These are phyloP conservation scores for Theristus sp. DNA, from an alignment of 2,888 invertebrate genomes.

Conservation along the genomic window DNA sequence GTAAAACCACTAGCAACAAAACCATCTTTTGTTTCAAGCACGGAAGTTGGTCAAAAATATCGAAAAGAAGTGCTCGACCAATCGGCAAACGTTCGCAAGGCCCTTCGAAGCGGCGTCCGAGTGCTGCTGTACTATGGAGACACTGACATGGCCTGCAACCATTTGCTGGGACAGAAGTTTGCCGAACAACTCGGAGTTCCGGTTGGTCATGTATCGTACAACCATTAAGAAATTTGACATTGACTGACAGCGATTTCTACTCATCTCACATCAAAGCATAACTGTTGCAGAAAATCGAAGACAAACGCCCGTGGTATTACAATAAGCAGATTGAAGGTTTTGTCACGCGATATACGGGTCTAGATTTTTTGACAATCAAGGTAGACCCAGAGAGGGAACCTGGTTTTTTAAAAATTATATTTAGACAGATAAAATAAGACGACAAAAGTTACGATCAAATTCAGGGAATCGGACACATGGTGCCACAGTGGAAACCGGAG, in stretches of 20 bases:
- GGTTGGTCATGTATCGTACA: constrained; percentile 1
- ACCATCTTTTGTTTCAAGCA: not conserved
- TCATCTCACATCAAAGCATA: not conserved
- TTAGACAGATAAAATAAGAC: too few species aligned
- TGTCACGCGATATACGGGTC: constrained; percentile 2
- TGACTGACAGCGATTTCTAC: not conserved
- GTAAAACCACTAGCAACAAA: too few species aligned
- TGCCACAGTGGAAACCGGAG: constrained; percentile 10
- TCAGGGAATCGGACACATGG: constrained; percentile 12
- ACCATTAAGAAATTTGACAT: not conserved
- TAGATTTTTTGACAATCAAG: constrained; percentile 8
- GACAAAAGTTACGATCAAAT: not conserved
- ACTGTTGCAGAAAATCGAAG: constrained; percentile 1
- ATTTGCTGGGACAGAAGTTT: constrained; percentile 32
- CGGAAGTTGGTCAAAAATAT: not conserved
- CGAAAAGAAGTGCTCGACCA: not conserved
- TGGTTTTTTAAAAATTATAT: too few species aligned
- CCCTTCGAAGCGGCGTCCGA: not conserved
- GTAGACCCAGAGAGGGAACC: too few species aligned
- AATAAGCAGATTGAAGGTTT: constrained; percentile 9
- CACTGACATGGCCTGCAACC: constrained; percentile 10
- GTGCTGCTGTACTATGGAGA: constrained; percentile 3
- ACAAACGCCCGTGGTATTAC: constrained; percentile 3
- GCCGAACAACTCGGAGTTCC: constrained; percentile 8
- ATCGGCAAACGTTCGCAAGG: not conserved